These are phyloP conservation scores for Acleris emargana DNA, from an alignment of 2,888 invertebrate genomes.

Conservation along the genomic window DNA sequence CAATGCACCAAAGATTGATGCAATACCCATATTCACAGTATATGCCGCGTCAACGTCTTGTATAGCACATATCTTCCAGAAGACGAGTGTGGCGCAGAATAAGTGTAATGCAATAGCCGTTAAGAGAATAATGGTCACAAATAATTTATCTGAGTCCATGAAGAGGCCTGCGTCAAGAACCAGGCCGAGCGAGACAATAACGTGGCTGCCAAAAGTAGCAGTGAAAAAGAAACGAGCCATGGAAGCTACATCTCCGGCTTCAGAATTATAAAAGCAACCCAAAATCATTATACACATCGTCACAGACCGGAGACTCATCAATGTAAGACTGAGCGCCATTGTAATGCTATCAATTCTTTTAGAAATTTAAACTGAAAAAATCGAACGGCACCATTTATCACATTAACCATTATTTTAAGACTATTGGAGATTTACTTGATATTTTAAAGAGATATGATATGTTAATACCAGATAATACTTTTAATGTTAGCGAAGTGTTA, in stretches of 20 bases:
- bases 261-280: conserved; percentile 55
- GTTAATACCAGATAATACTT: too few relatives aligned
- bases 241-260: conserved; percentile 45
- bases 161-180: conserved; percentile 57
- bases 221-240: conserved; percentile 52
- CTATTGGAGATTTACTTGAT: not conserved
- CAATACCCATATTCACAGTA: conserved; percentile 51
- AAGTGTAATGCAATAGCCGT: conserved; percentile 48
- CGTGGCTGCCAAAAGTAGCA: conserved; percentile 57
- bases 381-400: conserved; percentile 3
- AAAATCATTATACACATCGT: conserved; percentile 50
- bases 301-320: conserved; percentile 57
- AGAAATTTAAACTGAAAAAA: not conserved
- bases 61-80: conserved; percentile 46
- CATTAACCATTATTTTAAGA: conserved; percentile 4
- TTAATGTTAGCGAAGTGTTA: too few relatives aligned
- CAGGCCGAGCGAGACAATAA: conserved; percentile 55
- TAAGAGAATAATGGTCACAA: conserved; percentile 49
- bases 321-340: conserved; percentile 53
- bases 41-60: conserved; percentile 14
- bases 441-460: not conserved
- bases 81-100: conserved; percentile 46
- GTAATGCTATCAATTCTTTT: conserved; percentile 2
- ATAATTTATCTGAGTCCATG: conserved; percentile 44
- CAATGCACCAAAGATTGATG: conserved; percentile 47